Base-by-base conservation (phyloP, 2,797 vertebrate genomes). In the Paguma larvata region DNA sequence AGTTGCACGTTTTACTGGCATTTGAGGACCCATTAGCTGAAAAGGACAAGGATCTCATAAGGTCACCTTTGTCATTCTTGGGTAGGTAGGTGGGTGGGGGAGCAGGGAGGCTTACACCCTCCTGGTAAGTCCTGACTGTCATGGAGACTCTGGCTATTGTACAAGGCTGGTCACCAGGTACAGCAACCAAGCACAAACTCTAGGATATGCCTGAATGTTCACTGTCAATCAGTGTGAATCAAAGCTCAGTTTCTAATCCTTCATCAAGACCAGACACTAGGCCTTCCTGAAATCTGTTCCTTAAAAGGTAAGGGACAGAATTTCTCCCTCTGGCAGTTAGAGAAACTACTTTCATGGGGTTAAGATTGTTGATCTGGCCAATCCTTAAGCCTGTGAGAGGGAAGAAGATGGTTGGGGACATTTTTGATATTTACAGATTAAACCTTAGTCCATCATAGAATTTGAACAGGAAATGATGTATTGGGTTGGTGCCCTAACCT, bases 61-160 rank as follows among this genome's bases (percentile, higher is more conserved):
- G 44, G 34, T 95, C 30, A 65, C 56, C 6, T 95, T 95, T 68
- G 68, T 80, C 84, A 75, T 83, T 91, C 59, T 59, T 87, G 25
- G 25, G 19, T 73, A 18, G 68, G 4, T 82, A 38, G 38, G 11
- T 91, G 25, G 27, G 3, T 46, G 7, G 72, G 25, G 3, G 7
- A 46, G 72, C 16, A 75, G 72, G 72, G 41, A 46, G 72, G 27
- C 27, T 32, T 75, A 75, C 10, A 75, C 44, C 44, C 27, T 30
- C 27, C 25, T 2, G 9, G 3, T 72, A 23, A 41, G 21, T 72
- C 68, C 38, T 72, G 68, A 72, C 38, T 41, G 38, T 25, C 12
- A 19, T 72, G 63, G 25, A 86, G 83, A 32, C 75, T 79, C 44
- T 73, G 34, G 65, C 44, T 82, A 11, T 72, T 65, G 34, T 86